These are phyloP conservation scores for Synergus japonicus DNA, from an alignment of 2,888 invertebrate species.

Conservation along the genomic window DNA sequence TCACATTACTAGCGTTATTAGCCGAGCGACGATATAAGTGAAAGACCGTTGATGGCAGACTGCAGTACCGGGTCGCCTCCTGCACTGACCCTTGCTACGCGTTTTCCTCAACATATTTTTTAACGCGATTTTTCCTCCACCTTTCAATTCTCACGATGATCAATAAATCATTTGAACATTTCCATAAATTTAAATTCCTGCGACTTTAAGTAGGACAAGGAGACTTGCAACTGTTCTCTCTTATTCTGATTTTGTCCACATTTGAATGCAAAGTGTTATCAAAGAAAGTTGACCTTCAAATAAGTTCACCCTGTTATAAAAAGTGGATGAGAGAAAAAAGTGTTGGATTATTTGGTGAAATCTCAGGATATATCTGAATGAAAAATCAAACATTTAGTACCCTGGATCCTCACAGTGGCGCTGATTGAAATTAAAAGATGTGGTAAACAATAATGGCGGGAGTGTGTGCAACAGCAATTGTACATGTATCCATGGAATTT, in stretches of 20 bases:
- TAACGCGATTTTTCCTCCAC: not conserved
- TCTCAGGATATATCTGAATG: not conserved
- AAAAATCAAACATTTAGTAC: not conserved
- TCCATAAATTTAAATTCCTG: not conserved
- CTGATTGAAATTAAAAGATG: not conserved
- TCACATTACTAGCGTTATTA: slow-evolving; percentile 77
- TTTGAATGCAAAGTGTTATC: not conserved
- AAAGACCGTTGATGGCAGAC: slow-evolving; percentile 74
- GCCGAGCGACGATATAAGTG: slow-evolving; percentile 76
- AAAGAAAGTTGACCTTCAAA: not conserved
- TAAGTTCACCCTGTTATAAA: not conserved
- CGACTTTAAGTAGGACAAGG: not conserved
- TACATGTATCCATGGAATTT: too few species aligned
- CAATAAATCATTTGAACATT: not conserved
- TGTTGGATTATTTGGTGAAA: not conserved
- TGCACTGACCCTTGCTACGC: slow-evolving; percentile 73
- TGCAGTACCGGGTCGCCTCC: slow-evolving; percentile 76
- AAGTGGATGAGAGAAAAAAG: not conserved
- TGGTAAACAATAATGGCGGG: too few species aligned
- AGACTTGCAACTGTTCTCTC: not conserved
- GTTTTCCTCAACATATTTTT: slow-evolving; percentile 3
- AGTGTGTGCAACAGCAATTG: too few species aligned
- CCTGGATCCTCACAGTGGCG: not conserved
- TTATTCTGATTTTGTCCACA: not conserved
- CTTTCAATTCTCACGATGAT: not conserved